Evolutionary conservation across 1,140 invertebrate species (phyloP).

Genomic region (Manduca sexta): DNA sequence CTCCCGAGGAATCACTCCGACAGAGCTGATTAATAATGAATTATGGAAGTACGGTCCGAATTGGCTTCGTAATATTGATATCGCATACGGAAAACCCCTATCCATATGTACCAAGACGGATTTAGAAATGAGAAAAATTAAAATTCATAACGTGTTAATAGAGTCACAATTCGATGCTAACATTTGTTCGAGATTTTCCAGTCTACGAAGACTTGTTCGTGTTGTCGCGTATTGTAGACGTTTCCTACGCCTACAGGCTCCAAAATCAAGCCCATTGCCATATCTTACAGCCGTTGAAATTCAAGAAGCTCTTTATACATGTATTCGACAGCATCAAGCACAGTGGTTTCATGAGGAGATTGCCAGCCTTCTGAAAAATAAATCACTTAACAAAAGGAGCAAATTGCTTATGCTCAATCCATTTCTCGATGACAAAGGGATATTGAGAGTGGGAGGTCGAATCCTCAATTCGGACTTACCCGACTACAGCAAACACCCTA

Average conservation of each 20-base stretch:
- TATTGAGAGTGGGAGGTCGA: conserved; percentile 3
- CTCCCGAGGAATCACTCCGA: background rate
- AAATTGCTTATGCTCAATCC: background rate
- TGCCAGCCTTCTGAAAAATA: background rate
- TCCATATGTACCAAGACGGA: background rate
- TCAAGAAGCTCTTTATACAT: background rate
- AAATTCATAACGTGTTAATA: background rate
- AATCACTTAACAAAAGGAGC: background rate
- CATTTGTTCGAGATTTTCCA: background rate
- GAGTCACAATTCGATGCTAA: background rate
- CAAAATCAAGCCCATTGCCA: background rate
- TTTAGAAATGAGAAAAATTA: conserved; percentile 1
- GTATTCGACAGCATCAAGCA: conserved; percentile 1
- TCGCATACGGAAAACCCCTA: too few species aligned
- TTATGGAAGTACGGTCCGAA: conserved; percentile 3
- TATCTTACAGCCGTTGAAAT: conserved; percentile 3
- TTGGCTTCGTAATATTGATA: background rate
- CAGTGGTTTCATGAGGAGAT: conserved; percentile 1
- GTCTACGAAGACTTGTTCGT: background rate
- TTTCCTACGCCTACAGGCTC: background rate
- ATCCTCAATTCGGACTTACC: background rate
- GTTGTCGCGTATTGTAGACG: conserved; percentile 4
- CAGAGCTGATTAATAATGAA: background rate
- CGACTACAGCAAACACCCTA: conserved; percentile 5
- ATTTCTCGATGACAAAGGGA: conserved; percentile 1